Evolutionary conservation across 2,797 vertebrate genomes (phyloP).

Genomic region (Cynopterus sphinx): DNA sequence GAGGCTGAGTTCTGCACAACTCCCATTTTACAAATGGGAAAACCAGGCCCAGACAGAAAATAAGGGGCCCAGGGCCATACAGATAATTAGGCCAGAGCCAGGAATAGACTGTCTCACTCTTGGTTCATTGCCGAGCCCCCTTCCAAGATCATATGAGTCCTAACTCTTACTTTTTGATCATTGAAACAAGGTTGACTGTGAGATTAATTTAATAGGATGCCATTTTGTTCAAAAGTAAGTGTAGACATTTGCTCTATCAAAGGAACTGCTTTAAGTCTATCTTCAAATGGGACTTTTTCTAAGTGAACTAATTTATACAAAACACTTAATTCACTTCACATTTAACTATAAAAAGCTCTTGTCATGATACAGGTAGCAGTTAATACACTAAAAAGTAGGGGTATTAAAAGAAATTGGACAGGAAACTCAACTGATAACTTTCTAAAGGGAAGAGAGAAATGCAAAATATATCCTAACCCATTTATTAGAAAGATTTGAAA

Average conservation of each 20-base stretch:
- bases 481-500: conserved; percentile 54
- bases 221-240: conserved; percentile 52
- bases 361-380: conserved; percentile 14
- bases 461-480: neutral
- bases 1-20: neutral
- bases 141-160: neutral
- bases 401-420: conserved; percentile 25
- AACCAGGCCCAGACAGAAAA: neutral
- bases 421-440: conserved; percentile 39
- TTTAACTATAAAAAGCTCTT: conserved; percentile 35
- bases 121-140: neutral
- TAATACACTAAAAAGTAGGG: conserved; percentile 31
- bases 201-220: neutral
- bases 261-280: conserved; percentile 32
- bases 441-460: conserved; percentile 47
- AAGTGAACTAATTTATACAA: conserved; percentile 55
- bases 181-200: neutral
- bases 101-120: neutral
- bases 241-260: conserved; percentile 23
- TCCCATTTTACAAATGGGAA: neutral
- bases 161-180: conserved; percentile 10
- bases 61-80: neutral
- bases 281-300: conserved; percentile 52
- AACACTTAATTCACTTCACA: conserved; percentile 41
- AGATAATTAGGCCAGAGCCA: conserved; percentile 21